Conservation (phyloP, 2,797 vertebrate species). For the Hoplostethus mediterraneus region DNA sequence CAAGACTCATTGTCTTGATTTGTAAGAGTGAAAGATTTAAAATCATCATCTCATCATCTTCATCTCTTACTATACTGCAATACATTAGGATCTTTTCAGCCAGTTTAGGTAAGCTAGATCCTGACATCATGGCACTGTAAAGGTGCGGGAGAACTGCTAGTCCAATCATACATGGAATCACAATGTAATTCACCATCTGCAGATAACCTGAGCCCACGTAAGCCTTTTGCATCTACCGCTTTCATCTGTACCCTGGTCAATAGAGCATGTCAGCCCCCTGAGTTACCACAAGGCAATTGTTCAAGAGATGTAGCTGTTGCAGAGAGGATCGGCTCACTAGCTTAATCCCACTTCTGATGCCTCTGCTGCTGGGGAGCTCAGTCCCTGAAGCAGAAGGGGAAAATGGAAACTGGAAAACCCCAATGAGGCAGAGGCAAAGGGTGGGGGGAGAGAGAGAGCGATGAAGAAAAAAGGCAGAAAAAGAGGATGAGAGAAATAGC, state of each 20-base stretch:
- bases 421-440: neutral
- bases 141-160: neutral
- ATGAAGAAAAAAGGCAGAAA: neutral
- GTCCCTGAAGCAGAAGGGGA: conserved; percentile 2
- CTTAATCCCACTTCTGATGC: conserved; percentile 26
- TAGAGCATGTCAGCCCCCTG: conserved; percentile 22
- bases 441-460: neutral
- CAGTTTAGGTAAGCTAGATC: neutral
- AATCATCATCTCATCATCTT: conserved; percentile 14
- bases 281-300: neutral
- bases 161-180: conserved; percentile 30
- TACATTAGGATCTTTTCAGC: neutral
- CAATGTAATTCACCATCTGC: conserved; percentile 14
- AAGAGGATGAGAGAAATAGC: neutral
- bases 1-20: conserved; percentile 26
- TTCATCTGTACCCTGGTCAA: conserved; percentile 9
- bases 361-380: conserved; percentile 25
- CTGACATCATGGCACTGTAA: neutral
- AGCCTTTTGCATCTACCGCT: conserved; percentile 18
- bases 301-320: conserved; percentile 4
- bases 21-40: conserved; percentile 19
- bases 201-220: conserved; percentile 19
- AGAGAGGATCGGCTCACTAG: neutral
- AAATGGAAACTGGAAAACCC: conserved; percentile 9
- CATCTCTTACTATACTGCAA: conserved; percentile 6